Evolutionary conservation across 1,140 invertebrate species (phyloP), one percentile per base, ranked within the genome.

Genomic region (Bombyx mandarina): DNA sequence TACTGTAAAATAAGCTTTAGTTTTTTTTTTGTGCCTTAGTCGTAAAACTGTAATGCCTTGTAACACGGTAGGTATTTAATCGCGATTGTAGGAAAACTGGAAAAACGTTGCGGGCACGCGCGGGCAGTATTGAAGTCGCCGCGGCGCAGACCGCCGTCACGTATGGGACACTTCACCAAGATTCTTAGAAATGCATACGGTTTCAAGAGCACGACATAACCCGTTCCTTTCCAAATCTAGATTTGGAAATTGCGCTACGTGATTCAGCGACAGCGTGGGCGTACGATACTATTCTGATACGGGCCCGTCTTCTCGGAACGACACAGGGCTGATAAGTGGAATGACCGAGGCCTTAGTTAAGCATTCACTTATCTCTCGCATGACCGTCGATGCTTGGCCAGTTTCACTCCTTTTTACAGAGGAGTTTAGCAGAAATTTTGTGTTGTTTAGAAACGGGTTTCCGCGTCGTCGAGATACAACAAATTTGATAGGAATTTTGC

Each of bases 161-260:
- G 71, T 73, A 68, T 57, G 45, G 52, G 57, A 61, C 62, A 58
- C 64, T 63, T 53, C 45, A 47, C 47, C 35, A 45, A 61, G 59
- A 53, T 71, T 64, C 66, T 63, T 56, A 57, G 69, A 68, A 71
- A 60, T 65, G 68, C 63, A 67, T 64, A 54, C 50, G 54, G 53
- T 67, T 70, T 60, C 57, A 54, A 63, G 65, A 69, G 66, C 59
- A 61, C 59, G 61, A 58, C 55, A 60, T 52, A 57, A 47, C 52
- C 46, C 52, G 55, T 65, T 65, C 57, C 43, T 65, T 63, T 54
- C 61, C 61, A 65, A 66, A 73, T 73, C 71, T 73, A 64, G 63
- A 68, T 66, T 63, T 68, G 58, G 71, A 65, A 65, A 65, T 71
- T 67, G 71, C 65, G 64, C 64, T 69, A 72, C 67, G 70, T 69